phyloP scores from a whole-genome alignment of 2,888 invertebrate species.

The Electrophaes corylata region DNA sequence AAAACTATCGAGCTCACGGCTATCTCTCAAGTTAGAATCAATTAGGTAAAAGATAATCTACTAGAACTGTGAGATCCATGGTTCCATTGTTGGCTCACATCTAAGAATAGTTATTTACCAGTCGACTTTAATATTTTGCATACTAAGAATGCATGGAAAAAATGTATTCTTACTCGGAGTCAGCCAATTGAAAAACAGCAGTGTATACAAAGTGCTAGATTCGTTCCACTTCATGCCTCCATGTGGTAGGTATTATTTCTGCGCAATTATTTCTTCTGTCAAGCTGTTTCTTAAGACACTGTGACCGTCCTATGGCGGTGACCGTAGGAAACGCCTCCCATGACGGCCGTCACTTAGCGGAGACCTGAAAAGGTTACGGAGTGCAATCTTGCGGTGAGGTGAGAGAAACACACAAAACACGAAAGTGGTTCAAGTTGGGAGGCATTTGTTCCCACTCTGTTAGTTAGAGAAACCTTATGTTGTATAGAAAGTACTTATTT shows the following conservation, averaged over 20 bases:
- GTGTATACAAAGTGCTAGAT: slow-evolving; percentile 8
- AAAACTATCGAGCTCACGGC: no score
- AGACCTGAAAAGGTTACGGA: no score
- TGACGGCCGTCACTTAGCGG: background rate
- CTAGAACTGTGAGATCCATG: no score
- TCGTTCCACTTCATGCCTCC: slow-evolving; percentile 16
- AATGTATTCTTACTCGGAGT: background rate
- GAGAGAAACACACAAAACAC: no score
- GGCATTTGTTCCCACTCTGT: no score
- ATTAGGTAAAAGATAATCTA: no score
- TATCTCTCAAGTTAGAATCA: no score
- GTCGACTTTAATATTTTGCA: background rate
- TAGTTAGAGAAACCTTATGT: no score
- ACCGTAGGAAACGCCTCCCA: no score
- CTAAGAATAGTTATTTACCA: background rate
- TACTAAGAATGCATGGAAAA: slow-evolving; percentile 5
- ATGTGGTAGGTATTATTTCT: background rate
- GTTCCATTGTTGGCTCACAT: background rate
- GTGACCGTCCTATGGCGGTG: background rate
- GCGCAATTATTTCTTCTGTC: slow-evolving; percentile 4
- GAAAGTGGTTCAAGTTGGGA: no score
- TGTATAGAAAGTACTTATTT: no score
- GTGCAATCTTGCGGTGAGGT: no score
- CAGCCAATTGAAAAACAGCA: slow-evolving; percentile 2
- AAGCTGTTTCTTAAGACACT: background rate